Percentiles rank a stretch among this genome's conserved stretches.
Conservation (phyloP, 2,797 vertebrate species). For the Jordanella pulchra region DNA sequence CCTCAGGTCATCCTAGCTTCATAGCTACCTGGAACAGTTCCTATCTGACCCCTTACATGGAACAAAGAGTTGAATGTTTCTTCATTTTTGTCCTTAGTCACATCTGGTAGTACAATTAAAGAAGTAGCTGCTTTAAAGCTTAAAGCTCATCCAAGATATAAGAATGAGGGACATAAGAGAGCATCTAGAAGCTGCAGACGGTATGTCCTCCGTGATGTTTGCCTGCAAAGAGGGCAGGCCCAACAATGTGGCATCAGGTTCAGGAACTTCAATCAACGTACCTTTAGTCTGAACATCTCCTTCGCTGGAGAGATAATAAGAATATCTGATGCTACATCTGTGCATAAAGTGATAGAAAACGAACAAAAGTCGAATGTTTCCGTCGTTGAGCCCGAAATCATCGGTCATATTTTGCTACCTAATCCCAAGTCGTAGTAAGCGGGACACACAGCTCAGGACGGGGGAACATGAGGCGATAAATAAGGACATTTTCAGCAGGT, state of each 20-base stretch:
- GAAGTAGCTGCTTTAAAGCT: conserved; percentile 14
- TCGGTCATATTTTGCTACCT: conserved; percentile 21
- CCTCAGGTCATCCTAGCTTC: not conserved
- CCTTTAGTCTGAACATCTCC: conserved; percentile 1
- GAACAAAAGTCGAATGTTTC: not conserved
- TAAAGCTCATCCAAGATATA: conserved; percentile 8
- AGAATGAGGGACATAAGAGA: conserved; percentile 4
- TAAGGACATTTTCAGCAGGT: not conserved
- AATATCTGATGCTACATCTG: conserved; percentile 10
- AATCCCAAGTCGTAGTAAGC: not conserved
- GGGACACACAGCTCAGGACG: not conserved
- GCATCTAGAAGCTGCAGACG: conserved; percentile 7
- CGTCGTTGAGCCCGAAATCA: conserved; percentile 9
- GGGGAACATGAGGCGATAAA: not conserved
- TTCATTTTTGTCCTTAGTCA: not conserved
- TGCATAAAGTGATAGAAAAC: no score
- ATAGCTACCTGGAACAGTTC: not conserved
- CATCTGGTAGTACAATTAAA: conserved; percentile 4
- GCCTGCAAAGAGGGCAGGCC: conserved; percentile 7
- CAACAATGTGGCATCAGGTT: not conserved
- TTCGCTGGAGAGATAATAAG: not conserved
- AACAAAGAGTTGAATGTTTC: not conserved
- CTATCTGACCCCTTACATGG: not conserved
- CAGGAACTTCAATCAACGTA: conserved; percentile 1
- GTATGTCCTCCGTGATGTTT: conserved; percentile 2